Conservation (phyloP, 2,113 vertebrate genomes). For the Alexandromys fortis region DNA sequence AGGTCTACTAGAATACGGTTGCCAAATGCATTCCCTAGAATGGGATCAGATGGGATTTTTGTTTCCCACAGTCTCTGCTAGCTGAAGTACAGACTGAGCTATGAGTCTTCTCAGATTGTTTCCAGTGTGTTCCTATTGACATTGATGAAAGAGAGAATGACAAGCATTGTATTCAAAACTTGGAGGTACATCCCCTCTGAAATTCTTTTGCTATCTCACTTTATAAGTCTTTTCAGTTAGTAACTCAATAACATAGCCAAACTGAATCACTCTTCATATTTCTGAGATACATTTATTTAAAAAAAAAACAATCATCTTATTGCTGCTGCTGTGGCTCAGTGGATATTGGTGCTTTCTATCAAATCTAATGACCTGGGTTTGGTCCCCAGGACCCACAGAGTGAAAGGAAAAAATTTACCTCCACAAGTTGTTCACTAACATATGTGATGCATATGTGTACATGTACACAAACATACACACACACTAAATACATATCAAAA, state of each 20-base stretch:
- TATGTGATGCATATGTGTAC: neutral
- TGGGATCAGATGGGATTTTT: neutral
- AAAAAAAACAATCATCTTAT: neutral
- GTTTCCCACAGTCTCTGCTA: neutral
- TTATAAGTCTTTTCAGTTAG: neutral
- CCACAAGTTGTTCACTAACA: neutral
- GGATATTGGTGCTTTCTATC: neutral
- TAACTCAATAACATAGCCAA: neutral
- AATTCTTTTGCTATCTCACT: neutral
- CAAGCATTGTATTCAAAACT: neutral
- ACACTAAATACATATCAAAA: neutral
- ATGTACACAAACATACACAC: neutral
- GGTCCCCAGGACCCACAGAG: neutral
- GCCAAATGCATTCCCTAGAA: neutral
- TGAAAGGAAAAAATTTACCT: neutral
- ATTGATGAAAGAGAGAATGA: neutral
- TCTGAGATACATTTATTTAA: neutral
- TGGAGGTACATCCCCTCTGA: neutral
- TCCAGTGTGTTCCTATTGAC: neutral
- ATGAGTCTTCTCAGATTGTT: neutral
- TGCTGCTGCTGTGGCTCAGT: neutral
- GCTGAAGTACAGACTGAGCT: neutral
- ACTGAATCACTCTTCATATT: neutral
- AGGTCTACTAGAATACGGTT: neutral
- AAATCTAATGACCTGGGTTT: neutral